phyloP scores from a whole-genome alignment of 2,888 invertebrate genomes.

The Strigamia crassipes region DNA sequence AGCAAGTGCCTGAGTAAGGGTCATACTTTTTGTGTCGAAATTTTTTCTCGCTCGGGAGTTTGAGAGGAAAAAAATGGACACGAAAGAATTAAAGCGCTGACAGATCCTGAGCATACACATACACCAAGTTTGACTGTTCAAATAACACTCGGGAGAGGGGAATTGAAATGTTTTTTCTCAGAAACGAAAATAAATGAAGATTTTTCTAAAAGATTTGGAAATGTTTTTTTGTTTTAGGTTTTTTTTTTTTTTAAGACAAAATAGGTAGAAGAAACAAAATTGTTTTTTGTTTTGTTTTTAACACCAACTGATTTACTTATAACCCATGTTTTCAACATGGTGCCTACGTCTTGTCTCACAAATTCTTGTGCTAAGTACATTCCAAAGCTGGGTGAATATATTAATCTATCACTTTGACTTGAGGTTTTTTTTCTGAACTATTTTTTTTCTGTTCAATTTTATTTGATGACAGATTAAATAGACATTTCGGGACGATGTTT shows the following conservation, averaged over 20 bases:
- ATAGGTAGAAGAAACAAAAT: not conserved
- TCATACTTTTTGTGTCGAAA: slow-evolving; percentile 25
- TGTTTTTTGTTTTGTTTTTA: not conserved
- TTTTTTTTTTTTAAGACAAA: no score
- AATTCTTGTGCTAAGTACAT: slow-evolving; percentile 37
- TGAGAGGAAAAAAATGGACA: slow-evolving; percentile 5
- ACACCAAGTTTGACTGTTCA: slow-evolving; percentile 34
- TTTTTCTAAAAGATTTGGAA: not conserved
- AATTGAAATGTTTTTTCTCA: slow-evolving; percentile 12
- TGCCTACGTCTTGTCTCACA: slow-evolving; percentile 23
- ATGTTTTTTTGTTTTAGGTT: not conserved
- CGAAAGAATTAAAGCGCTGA: slow-evolving; percentile 31
- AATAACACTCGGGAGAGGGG: slow-evolving; percentile 26
- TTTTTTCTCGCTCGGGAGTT: not conserved
- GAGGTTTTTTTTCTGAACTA: not conserved
- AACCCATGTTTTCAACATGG: slow-evolving; percentile 27
- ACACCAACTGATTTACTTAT: slow-evolving; percentile 12
- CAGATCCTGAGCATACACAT: slow-evolving; percentile 37
- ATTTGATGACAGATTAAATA: slow-evolving; percentile 42
- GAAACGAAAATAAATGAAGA: slow-evolving; percentile 12
- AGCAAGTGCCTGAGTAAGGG: slow-evolving; percentile 14
- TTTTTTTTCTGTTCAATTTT: not conserved
- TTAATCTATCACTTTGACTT: slow-evolving; percentile 40
- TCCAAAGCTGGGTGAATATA: slow-evolving; percentile 38
- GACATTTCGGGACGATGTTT: slow-evolving; percentile 27